Conservation (phyloP, 2,113 vertebrate genomes). For the Ivindomyrus marchei region DNA sequence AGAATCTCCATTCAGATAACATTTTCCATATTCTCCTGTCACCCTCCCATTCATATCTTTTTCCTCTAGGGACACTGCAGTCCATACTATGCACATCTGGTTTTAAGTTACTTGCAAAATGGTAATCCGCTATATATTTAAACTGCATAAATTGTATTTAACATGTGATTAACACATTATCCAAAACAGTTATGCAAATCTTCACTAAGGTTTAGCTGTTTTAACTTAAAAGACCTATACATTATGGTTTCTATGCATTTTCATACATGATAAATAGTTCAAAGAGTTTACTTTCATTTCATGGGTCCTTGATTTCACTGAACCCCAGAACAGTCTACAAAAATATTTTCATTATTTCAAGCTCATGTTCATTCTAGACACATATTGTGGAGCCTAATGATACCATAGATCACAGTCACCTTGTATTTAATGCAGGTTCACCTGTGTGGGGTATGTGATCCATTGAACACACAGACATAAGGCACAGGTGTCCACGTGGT, state of each 20-base stretch:
- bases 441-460: neutral
- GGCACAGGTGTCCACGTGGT: neutral
- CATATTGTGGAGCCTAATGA: neutral
- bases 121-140: neutral
- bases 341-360: neutral
- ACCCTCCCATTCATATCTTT: neutral
- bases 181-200: neutral
- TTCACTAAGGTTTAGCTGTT: neutral
- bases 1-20: neutral
- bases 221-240: neutral
- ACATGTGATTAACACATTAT: neutral
- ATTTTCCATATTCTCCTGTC: neutral
- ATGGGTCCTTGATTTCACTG: neutral
- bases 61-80: neutral
- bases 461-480: neutral
- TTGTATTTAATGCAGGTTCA: neutral
- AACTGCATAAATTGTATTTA: neutral
- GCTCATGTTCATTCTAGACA: neutral
- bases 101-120: neutral
- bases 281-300: neutral
- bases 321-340: neutral
- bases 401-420: neutral
- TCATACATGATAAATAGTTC: neutral
- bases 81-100: neutral
- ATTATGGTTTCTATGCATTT: neutral